These are phyloP conservation scores for Aldrovandia affinis DNA, from an alignment of 2,797 vertebrate genomes.

Conservation along the genomic window DNA sequence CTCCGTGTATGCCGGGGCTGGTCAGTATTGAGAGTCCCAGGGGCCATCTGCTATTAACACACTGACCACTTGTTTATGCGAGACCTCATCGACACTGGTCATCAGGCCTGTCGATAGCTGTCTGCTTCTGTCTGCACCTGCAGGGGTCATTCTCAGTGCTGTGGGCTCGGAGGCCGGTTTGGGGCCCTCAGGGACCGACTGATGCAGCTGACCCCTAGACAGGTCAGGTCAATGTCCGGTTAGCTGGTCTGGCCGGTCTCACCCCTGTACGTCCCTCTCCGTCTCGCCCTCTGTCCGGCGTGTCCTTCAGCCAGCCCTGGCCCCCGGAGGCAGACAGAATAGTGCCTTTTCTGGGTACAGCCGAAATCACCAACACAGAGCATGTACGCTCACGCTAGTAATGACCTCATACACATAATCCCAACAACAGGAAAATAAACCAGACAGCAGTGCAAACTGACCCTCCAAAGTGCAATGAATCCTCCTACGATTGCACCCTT, in stretches of 20 bases:
- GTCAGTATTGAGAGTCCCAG: slow-evolving; percentile 47
- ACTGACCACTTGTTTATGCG: slow-evolving; percentile 64
- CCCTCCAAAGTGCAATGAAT: not conserved
- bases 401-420: slow-evolving; percentile 25
- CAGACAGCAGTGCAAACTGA: not conserved
- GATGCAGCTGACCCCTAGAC: slow-evolving; percentile 49
- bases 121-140: slow-evolving; percentile 61
- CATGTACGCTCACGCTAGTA: not conserved
- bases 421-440: slow-evolving; percentile 16
- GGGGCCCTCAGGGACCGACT: slow-evolving; percentile 66
- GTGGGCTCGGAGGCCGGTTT: slow-evolving; percentile 42
- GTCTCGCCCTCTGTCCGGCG: not conserved
- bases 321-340: not conserved
- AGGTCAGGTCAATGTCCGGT: slow-evolving; percentile 62
- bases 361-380: not conserved
- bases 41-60: slow-evolving; percentile 67
- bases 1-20: slow-evolving; percentile 31
- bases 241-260: slow-evolving; percentile 25
- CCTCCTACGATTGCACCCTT: not conserved
- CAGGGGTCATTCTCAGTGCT: slow-evolving; percentile 73
- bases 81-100: slow-evolving; percentile 63
- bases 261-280: slow-evolving; percentile 16
- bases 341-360: not conserved
- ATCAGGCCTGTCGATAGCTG: slow-evolving; percentile 69
- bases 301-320: not conserved